A percentile compares a stretch with the other conserved stretches of the same genome.
Conservation (phyloP, 1,140 invertebrate species). For the Euwallacea fornicatus region DNA sequence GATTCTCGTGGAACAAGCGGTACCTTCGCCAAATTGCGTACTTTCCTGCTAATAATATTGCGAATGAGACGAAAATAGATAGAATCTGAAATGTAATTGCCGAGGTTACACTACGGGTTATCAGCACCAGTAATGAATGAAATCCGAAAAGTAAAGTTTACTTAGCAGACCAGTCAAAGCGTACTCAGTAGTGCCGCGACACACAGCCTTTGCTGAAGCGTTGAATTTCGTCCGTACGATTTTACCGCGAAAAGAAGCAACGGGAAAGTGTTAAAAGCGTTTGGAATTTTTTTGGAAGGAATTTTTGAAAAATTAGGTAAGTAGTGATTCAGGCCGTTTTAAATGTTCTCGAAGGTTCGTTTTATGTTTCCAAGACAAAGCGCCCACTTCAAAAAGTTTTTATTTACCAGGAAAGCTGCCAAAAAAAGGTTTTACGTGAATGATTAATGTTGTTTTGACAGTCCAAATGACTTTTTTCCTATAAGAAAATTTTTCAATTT, state of each 20-base stretch:
- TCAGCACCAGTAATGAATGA: constrained; percentile 12
- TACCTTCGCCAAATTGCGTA: too few relatives aligned
- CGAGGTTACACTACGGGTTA: constrained; percentile 18
- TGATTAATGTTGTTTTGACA: background rate
- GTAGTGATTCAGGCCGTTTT: too few relatives aligned
- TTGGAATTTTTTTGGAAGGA: too few relatives aligned
- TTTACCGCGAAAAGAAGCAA: background rate
- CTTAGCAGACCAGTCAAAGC: constrained; percentile 2
- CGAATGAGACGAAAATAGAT: constrained; percentile 9
- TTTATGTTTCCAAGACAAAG: too few relatives aligned
- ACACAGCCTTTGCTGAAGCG: background rate
- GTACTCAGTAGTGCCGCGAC: constrained; percentile 7
- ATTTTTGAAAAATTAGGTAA: too few relatives aligned
- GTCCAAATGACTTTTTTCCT: background rate
- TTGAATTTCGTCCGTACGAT: background rate
- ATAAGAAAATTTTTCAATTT: background rate
- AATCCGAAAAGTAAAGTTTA: constrained; percentile 13
- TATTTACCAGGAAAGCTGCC: background rate
- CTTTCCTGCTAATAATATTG: too few relatives aligned
- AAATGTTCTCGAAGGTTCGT: too few relatives aligned
- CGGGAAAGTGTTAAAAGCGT: background rate
- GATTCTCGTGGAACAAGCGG: too few relatives aligned
- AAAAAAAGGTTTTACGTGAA: background rate
- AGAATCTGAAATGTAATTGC: constrained; percentile 18
- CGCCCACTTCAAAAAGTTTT: too few relatives aligned